These are phyloP conservation scores for Psittacula cyanocephala DNA, from an alignment of 2,113 vertebrate genomes.

Conservation along the genomic window DNA sequence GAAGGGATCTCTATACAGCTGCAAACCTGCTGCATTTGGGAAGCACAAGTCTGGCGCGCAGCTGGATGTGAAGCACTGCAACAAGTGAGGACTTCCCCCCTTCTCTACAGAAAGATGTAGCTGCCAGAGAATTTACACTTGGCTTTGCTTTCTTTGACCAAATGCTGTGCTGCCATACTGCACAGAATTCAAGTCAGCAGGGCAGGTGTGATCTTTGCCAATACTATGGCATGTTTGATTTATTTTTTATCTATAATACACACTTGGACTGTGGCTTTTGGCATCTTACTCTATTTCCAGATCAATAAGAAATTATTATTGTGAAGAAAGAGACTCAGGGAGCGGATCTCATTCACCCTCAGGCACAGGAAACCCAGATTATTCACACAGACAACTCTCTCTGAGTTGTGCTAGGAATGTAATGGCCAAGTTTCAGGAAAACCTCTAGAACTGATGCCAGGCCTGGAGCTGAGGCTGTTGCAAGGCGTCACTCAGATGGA, in stretches of 20 bases:
- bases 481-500: neutral
- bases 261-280: neutral
- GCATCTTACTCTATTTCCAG: slow-evolving; percentile 20
- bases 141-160: neutral
- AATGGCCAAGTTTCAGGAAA: neutral
- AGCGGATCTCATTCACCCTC: neutral
- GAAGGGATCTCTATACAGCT: neutral
- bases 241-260: slow-evolving; percentile 20
- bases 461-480: neutral
- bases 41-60: accelerated
- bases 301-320: neutral
- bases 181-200: slow-evolving; percentile 27
- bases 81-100: neutral
- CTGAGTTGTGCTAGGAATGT: neutral
- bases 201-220: slow-evolving; percentile 10
- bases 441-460: neutral
- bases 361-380: neutral
- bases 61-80: neutral
- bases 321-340: neutral
- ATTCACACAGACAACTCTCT: neutral
- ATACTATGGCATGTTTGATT: slow-evolving; percentile 41
- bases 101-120: neutral
- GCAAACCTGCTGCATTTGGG: neutral
- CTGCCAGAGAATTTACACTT: neutral
- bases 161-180: slow-evolving; percentile 31